Conservation (phyloP, 92 coral and sea anemone genomes). For the Phymanthus crucifer region DNA sequence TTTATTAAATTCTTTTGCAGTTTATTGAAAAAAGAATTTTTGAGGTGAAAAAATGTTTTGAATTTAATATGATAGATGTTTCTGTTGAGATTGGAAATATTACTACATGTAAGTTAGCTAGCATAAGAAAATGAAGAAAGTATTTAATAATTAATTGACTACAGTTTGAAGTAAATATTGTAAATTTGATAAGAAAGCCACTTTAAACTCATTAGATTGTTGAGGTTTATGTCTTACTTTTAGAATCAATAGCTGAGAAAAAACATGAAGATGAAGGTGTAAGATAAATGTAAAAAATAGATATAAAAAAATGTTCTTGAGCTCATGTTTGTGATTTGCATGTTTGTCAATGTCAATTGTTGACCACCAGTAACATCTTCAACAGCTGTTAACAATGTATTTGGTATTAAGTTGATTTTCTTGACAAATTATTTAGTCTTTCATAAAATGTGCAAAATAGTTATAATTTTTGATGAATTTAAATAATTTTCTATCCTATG, state of each 20-base stretch:
- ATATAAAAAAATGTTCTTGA: too few species aligned
- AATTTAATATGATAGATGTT: neutral
- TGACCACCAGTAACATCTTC: too few species aligned
- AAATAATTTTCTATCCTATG: too few species aligned
- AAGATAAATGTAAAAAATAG: neutral
- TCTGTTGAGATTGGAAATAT: neutral
- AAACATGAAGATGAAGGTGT: neutral
- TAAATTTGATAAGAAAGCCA: constrained; percentile 25
- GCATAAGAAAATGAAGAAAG: constrained; percentile 1
- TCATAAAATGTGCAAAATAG: too few species aligned
- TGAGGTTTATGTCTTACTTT: neutral
- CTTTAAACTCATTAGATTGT: neutral
- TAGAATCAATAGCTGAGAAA: neutral
- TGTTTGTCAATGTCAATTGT: too few species aligned
- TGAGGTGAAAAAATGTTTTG: neutral
- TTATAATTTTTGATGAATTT: too few species aligned
- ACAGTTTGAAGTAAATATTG: constrained; percentile 32
- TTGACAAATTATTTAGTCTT: too few species aligned
- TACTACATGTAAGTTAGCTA: neutral
- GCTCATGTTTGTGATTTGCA: too few species aligned
- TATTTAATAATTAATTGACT: constrained; percentile 18
- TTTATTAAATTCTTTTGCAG: neutral
- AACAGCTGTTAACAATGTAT: too few species aligned
- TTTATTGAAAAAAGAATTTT: too few species aligned
- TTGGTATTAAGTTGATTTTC: too few species aligned